Conservation (phyloP, 1,140 invertebrate species). For the Melipona quadrifasciata region DNA sequence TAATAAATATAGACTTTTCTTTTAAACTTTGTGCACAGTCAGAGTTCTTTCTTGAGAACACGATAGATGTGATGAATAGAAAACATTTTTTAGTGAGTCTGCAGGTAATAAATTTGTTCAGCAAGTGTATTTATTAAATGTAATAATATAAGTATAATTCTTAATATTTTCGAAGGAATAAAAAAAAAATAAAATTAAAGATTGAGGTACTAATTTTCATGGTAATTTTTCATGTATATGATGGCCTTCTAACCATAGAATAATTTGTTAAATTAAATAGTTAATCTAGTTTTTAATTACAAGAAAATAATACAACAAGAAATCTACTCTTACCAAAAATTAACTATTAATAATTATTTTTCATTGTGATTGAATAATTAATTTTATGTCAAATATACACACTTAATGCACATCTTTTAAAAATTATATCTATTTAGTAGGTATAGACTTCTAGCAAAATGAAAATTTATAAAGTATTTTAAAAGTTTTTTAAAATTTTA, state of each 20-base stretch:
- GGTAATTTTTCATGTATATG: constrained; percentile 11
- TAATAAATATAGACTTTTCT: neutral
- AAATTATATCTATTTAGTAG: neutral
- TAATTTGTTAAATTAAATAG: constrained; percentile 15
- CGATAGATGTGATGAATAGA: neutral
- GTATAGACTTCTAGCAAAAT: neutral
- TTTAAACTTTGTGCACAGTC: neutral
- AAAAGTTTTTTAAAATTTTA: neutral
- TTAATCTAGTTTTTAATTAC: neutral
- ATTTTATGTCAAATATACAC: neutral
- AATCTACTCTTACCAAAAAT: neutral
- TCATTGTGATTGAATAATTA: neutral
- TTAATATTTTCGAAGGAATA: constrained; percentile 21
- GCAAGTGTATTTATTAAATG: constrained; percentile 4
- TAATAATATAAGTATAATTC: constrained; percentile 7
- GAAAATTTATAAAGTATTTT: neutral
- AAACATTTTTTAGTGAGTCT: constrained; percentile 14
- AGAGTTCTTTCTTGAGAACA: constrained; percentile 17
- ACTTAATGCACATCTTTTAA: neutral
- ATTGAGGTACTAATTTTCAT: constrained; percentile 29
- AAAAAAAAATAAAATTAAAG: neutral
- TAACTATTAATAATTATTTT: neutral
- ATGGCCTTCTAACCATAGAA: constrained; percentile 17
- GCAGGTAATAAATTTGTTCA: constrained; percentile 22
- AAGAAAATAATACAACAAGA: too few species aligned